Evolutionary conservation across 2,113 vertebrate species (phyloP), one percentile per base, ranked within the genome.

Genomic region (Eretmochelys imbricata): DNA sequence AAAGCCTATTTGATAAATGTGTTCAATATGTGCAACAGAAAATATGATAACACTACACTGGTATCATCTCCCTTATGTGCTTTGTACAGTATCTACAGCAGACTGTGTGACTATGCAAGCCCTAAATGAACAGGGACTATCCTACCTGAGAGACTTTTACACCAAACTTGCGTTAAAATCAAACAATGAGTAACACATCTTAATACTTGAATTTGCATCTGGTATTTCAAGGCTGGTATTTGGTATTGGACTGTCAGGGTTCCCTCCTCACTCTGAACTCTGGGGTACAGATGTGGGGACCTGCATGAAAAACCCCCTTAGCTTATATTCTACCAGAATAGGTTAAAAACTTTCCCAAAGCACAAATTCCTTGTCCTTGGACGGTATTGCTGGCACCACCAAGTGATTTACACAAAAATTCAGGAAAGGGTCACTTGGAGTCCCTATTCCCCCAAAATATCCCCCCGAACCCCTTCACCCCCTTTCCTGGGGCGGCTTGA

Each of bases 41-140:
- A 6, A 25, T 91, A 10, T 83, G 80, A 55, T 38, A 31, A 4
- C 75, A 42, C 3, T 42, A 19, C 8, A 10, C 27, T 10, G 3
- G 17, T 72, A 38, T 72, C 17, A 2, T 10, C 57, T 87, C 93
- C n/a, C 69, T 92, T n/a, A 27, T 87, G 65, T 2, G 2, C 46
- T 51, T 80, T 85, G 4, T 20, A 14, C 29, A 62, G 93, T 54
- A 35, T 25, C 25, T 55, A 13, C 54, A 89, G 91, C 38, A 50
- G 22, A 4, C 31, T 0, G 5, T 49, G 53, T 5, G 10, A 24
- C 50, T 48, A 0, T 1, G 78, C 54, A 17, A 78, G 78, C 11
- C 22, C 22, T 35, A 42, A 75, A 31, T 38, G 72, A 8, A 80
- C 84, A 87, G 42, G 42, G 50, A 50, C 50, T 50, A 1, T 31